Evolutionary conservation across 2,113 vertebrate species (phyloP).

Genomic region (Acanthochromis polyacanthus): DNA sequence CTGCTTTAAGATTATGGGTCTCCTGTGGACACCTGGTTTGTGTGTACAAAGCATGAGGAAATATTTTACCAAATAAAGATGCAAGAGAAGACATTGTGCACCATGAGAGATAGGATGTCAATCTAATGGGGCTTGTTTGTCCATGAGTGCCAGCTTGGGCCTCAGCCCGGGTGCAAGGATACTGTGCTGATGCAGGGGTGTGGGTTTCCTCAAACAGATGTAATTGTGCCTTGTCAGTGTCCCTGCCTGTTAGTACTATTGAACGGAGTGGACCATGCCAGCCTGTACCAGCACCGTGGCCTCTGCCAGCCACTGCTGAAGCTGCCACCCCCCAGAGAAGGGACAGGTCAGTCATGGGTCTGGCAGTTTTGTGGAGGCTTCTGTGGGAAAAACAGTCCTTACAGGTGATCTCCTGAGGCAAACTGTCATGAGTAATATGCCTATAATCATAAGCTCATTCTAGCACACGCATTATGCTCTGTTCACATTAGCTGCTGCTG

Average conservation of each 20-base stretch:
- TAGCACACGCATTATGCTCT: slow-evolving; percentile 65
- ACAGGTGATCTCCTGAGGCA: slow-evolving; percentile 62
- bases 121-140: slow-evolving; percentile 77
- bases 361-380: slow-evolving; percentile 60
- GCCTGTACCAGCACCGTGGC: slow-evolving; percentile 50
- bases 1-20: slow-evolving; percentile 17
- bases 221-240: slow-evolving; percentile 73
- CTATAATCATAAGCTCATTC: slow-evolving; percentile 69
- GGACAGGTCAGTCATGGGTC: slow-evolving; percentile 70
- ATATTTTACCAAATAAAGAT: slow-evolving; percentile 56
- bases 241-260: slow-evolving; percentile 74
- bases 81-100: slow-evolving; percentile 48
- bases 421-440: slow-evolving; percentile 72
- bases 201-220: slow-evolving; percentile 77
- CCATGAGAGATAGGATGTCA: slow-evolving; percentile 67
- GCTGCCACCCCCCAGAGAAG: slow-evolving; percentile 58
- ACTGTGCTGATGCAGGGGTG: slow-evolving; percentile 66
- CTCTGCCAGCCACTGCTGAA: slow-evolving; percentile 39
- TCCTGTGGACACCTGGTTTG: slow-evolving; percentile 30
- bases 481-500: slow-evolving; percentile 65
- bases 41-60: slow-evolving; percentile 22
- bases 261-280: slow-evolving; percentile 57
- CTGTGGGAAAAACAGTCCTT: slow-evolving; percentile 37
- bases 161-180: slow-evolving; percentile 67
- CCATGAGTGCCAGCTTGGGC: slow-evolving; percentile 73